Evolutionary conservation across 1,140 invertebrate species (phyloP).

Genomic region (Meloidogyne hapla): DNA sequence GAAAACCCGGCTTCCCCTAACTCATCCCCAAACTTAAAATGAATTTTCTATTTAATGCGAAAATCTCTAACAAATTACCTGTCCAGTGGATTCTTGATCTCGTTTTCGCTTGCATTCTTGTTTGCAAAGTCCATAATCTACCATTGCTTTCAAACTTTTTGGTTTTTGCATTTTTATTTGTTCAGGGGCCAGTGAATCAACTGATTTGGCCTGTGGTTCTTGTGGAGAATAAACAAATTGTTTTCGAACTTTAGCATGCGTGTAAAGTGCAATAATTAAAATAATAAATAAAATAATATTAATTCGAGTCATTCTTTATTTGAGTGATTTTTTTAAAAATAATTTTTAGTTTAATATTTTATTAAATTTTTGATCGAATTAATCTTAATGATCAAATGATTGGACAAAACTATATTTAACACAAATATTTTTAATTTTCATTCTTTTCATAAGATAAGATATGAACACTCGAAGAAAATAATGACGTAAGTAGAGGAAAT

Average conservation of each 20-base stretch:
- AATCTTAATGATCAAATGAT: neutral
- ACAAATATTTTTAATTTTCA: neutral
- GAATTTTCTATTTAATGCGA: too few relatives aligned
- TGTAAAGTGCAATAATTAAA: neutral
- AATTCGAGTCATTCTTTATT: neutral
- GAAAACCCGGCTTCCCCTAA: too few relatives aligned
- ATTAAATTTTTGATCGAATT: neutral
- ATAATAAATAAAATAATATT: neutral
- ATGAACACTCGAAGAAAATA: neutral
- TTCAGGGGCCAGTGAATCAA: neutral
- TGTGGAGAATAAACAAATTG: neutral
- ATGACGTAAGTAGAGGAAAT: neutral
- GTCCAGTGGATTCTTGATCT: slow-evolving; percentile 36
- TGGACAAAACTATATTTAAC: neutral
- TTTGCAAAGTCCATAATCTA: slow-evolving; percentile 44
- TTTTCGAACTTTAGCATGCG: neutral
- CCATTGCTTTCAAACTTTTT: slow-evolving; percentile 34
- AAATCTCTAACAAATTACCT: slow-evolving; percentile 8
- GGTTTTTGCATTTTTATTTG: slow-evolving; percentile 28
- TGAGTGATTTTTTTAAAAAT: neutral
- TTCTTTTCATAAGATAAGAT: neutral
- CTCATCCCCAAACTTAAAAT: too few relatives aligned
- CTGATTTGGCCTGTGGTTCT: neutral
- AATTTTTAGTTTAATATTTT: neutral
- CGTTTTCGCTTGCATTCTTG: slow-evolving; percentile 40